A percentile compares a stretch with the other conserved stretches of the same genome.
Conservation (phyloP, 1,140 invertebrate species). For the Cotesia chilonis region DNA sequence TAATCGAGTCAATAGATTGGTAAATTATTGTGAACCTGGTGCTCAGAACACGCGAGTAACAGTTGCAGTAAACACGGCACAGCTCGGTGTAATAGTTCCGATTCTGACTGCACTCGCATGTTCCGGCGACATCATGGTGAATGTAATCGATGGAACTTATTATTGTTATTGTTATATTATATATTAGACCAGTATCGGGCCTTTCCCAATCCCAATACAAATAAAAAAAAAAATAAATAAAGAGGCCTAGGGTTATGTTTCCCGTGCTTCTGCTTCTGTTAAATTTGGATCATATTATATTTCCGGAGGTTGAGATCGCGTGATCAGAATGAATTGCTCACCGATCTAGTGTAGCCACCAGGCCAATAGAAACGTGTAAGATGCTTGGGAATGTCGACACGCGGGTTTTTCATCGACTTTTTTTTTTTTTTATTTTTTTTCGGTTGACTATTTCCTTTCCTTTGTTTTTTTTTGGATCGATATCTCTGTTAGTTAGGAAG, state of each 20-base stretch:
- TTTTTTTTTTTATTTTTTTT: not conserved
- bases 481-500: not conserved
- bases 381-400: slow-evolving; percentile 24
- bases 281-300: slow-evolving; percentile 38
- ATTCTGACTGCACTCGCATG: slow-evolving; percentile 24
- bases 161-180: not conserved
- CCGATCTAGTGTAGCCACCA: slow-evolving; percentile 1
- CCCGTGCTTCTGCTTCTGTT: slow-evolving; percentile 17
- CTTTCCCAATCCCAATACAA: no score
- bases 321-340: slow-evolving; percentile 34
- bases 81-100: slow-evolving; percentile 19
- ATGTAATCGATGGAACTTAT: slow-evolving; percentile 39
- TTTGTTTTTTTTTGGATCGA: slow-evolving; percentile 2
- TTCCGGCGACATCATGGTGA: slow-evolving; percentile 34
- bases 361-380: slow-evolving; percentile 21
- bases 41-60: no score
- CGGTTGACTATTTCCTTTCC: not conserved
- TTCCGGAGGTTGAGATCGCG: slow-evolving; percentile 36
- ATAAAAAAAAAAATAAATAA: slow-evolving; percentile 12
- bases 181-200: no score
- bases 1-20: not conserved
- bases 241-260: slow-evolving; percentile 6
- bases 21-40: not conserved
- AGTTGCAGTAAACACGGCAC: slow-evolving; percentile 25
- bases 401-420: slow-evolving; percentile 21